Evolutionary conservation across 2,113 vertebrate genomes (phyloP).

Genomic region (Epinephelus lanceolatus): DNA sequence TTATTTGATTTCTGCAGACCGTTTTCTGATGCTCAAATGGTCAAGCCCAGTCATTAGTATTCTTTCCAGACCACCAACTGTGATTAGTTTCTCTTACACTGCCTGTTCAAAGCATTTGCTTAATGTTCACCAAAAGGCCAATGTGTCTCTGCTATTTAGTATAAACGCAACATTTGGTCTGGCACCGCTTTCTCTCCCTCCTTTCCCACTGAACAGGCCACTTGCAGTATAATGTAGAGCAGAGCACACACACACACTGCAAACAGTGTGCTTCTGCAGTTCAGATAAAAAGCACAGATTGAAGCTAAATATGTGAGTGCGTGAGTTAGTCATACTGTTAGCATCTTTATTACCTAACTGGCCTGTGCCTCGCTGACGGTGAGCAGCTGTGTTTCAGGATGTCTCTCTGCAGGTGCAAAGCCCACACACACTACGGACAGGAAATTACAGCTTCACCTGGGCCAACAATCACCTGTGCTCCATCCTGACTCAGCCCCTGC

Average conservation of each 20-base stretch:
- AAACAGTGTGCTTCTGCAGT: conserved; percentile 14
- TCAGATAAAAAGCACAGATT: conserved; percentile 44
- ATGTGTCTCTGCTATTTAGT: conserved; percentile 53
- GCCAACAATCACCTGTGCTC: conserved; percentile 83
- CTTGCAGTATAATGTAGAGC: conserved; percentile 5
- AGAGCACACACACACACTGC: conserved; percentile 6
- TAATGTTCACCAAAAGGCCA: conserved; percentile 70
- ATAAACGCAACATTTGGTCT: conserved; percentile 59
- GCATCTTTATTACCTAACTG: conserved; percentile 49
- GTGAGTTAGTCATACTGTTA: conserved; percentile 46
- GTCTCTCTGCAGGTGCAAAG: conserved; percentile 78
- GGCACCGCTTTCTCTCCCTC: conserved; percentile 26
- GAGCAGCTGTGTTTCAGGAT: conserved; percentile 83
- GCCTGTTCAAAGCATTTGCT: conserved; percentile 60
- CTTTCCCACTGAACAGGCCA: conserved; percentile 27
- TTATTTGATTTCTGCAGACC: conserved; percentile 45
- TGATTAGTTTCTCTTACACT: conserved; percentile 52
- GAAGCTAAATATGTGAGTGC: conserved; percentile 30
- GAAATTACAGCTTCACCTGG: conserved; percentile 83
- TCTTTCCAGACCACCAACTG: conserved; percentile 42
- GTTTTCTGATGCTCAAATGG: conserved; percentile 48
- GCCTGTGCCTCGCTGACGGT: conserved; percentile 34
- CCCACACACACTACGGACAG: conserved; percentile 78
- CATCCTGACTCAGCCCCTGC: conserved; percentile 70
- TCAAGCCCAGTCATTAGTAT: conserved; percentile 49